Evolutionary conservation across 1,140 invertebrate species (phyloP), one percentile per base, ranked within the genome.

Genomic region (Pteromalus puparum): DNA sequence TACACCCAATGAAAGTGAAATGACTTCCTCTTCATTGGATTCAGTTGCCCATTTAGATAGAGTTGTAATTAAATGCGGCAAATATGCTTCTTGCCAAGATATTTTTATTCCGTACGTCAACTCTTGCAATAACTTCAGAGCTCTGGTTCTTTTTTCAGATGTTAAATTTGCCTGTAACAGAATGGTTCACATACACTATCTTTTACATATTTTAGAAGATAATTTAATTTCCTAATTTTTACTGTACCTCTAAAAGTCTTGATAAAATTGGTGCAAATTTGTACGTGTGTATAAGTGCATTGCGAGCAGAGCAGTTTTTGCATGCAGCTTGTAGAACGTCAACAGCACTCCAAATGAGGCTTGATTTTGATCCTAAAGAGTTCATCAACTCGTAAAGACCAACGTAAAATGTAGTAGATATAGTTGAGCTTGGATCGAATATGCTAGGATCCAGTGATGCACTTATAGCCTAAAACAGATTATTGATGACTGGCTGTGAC

Each of bases 51-150:
- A 96, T 42, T 94, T 93, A 0, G 94, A 94, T 26, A 96, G 87
- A 21, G 93, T 94, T 21, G 94, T 93, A 89, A 96, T 94, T 61
- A 96, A 91, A 85, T 94, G 93, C 2, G 94, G 90, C 48, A 96
- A 91, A 88, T 96, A 94, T 2, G 95, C 94, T 87, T 96, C 95
- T 89, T 96, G 95, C 95, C 95, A 96, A 3, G 94, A 94, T 67
- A 96, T 95, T 91, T 95, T 95, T 12, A 96, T 95, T 3, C 95
- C 95, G 87, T 95, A 95, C 21, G 95, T 95, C 82, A 96, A 92
- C 87, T 96, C 95, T 93, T 96, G 91, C 4, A 94, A 88, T 42
- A 94, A 86, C 70, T 92, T 91, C 28, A 94, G 79, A 80, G 93
- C 88, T 5, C 90, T 87, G 77, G 93, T 89, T 84, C 91, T 89